phyloP scores from a whole-genome alignment of 92 coral and sea anemone species.

The Epizoanthus stellaris region DNA sequence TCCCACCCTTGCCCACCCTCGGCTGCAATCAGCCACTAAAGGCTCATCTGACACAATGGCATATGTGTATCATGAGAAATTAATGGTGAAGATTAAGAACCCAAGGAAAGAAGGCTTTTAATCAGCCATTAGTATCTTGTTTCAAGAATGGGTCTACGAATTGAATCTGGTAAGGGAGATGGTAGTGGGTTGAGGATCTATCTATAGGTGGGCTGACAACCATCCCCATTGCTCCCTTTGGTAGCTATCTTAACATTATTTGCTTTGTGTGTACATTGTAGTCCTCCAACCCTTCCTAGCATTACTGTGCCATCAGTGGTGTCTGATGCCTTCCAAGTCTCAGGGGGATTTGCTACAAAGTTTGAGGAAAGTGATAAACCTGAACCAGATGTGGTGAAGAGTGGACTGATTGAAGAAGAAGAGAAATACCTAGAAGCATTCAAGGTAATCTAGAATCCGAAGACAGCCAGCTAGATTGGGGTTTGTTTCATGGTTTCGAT shows the following conservation, averaged over 20 bases:
- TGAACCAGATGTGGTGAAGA: constrained; percentile 52
- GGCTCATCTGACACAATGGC: no score
- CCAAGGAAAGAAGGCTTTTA: no score
- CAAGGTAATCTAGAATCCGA: constrained; percentile 62
- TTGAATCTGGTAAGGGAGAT: no score
- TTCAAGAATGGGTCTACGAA: no score
- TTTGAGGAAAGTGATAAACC: constrained; percentile 70
- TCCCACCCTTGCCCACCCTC: no score
- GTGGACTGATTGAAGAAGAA: constrained; percentile 83
- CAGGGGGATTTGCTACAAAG: constrained; percentile 80
- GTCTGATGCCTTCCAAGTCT: constrained; percentile 85
- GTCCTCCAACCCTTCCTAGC: constrained; percentile 88
- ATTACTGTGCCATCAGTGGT: constrained; percentile 89
- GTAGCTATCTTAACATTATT: no score
- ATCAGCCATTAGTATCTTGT: no score
- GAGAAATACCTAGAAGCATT: constrained; percentile 85
- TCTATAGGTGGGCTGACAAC: background rate
- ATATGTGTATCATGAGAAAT: no score
- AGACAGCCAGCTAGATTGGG: background rate
- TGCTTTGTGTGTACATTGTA: constrained; percentile 10
- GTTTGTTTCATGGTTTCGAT: no score
- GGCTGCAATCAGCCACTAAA: no score
- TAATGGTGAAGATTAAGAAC: no score
- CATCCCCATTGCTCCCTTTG: background rate
- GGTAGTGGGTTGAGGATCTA: no score